Evolutionary conservation across 2,113 vertebrate genomes (phyloP).

Genomic region (Dicaeum eximium): DNA sequence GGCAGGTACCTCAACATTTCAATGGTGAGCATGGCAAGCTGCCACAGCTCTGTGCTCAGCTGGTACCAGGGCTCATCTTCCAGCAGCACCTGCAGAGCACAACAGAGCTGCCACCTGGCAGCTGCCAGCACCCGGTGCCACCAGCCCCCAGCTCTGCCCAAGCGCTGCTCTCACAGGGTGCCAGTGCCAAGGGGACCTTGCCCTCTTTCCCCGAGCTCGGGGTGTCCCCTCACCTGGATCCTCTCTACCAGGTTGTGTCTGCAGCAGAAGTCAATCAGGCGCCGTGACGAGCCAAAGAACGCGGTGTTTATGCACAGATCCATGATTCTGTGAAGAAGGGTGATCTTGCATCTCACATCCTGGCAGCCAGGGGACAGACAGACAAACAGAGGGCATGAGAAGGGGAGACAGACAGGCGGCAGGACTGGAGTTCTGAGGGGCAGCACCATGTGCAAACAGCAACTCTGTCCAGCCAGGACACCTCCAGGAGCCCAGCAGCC

Average conservation of each 20-base stretch:
- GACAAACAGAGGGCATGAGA: background rate
- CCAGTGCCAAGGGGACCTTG: background rate
- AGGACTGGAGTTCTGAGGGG: too few relatives aligned
- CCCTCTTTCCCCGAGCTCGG: background rate
- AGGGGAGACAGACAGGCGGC: accelerated
- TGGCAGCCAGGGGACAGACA: background rate
- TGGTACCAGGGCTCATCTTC: background rate
- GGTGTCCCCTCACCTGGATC: background rate
- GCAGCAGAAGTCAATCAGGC: background rate
- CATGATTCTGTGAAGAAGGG: background rate
- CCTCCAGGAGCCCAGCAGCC: background rate
- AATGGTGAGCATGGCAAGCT: background rate
- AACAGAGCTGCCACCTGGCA: background rate
- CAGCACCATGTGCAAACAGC: background rate
- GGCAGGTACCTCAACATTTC: background rate
- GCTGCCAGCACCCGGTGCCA: background rate
- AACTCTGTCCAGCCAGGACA: background rate
- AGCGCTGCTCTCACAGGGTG: background rate
- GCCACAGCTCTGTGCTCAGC: background rate
- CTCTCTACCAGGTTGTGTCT: background rate
- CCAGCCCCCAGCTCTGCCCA: background rate
- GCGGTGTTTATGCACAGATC: background rate
- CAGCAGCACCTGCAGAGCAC: background rate
- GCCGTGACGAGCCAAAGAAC: accelerated
- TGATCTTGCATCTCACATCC: background rate